phyloP scores from a whole-genome alignment of 2,888 invertebrate genomes.

The Apodemia duryi region DNA sequence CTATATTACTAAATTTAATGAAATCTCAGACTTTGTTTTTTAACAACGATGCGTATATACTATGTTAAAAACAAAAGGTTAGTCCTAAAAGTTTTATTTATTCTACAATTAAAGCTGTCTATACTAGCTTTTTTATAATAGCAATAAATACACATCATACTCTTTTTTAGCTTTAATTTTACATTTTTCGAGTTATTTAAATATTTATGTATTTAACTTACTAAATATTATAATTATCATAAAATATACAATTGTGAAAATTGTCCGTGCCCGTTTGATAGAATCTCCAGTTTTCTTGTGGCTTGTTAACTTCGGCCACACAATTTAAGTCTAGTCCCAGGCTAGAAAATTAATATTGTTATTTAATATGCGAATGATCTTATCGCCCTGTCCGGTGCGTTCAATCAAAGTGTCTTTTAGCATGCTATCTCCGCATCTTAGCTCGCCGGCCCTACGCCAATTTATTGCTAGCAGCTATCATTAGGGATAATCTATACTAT shows the following conservation, averaged over 20 bases:
- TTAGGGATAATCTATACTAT: conserved; percentile 52
- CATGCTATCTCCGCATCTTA: conserved; percentile 60
- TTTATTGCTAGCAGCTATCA: conserved; percentile 59
- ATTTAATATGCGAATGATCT: conserved; percentile 75
- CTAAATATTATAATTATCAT: too few relatives aligned
- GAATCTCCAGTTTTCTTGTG: conserved; percentile 1
- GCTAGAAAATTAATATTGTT: conserved; percentile 66
- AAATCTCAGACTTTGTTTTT: too few relatives aligned
- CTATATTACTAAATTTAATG: too few relatives aligned
- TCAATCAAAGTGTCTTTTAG: conserved; percentile 76
- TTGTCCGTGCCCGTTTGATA: background rate
- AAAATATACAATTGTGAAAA: background rate
- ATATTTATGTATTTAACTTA: too few relatives aligned
- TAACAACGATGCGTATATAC: too few relatives aligned
- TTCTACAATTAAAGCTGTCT: too few relatives aligned
- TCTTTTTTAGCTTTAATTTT: too few relatives aligned
- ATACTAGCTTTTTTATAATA: too few relatives aligned
- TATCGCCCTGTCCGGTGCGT: conserved; percentile 71
- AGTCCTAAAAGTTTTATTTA: too few relatives aligned
- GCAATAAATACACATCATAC: too few relatives aligned
- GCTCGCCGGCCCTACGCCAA: conserved; percentile 39
- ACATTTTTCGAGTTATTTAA: too few relatives aligned
- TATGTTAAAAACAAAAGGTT: too few relatives aligned
- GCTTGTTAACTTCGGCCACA: conserved; percentile 11
- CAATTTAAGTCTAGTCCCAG: conserved; percentile 5